phyloP scores from a whole-genome alignment of 2,888 invertebrate species.

The Coelinius sp. region DNA sequence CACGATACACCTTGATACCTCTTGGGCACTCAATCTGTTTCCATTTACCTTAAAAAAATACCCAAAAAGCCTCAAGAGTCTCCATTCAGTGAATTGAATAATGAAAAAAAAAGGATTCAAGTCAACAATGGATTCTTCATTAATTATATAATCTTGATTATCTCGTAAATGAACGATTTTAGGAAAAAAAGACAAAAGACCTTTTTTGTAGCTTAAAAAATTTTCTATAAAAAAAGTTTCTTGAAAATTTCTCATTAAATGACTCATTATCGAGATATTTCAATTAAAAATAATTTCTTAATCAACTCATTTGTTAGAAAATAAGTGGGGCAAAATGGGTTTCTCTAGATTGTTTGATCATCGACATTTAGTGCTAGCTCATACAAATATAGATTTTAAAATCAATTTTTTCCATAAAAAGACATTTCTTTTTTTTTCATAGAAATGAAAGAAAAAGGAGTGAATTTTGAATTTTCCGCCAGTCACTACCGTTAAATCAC shows the following conservation, averaged over 20 bases:
- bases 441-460: background rate
- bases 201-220: too few relatives aligned
- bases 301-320: too few relatives aligned
- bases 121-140: background rate
- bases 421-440: background rate
- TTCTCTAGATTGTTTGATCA: background rate
- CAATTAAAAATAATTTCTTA: too few relatives aligned
- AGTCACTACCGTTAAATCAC: conserved; percentile 43
- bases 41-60: conserved; percentile 42
- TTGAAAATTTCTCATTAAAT: too few relatives aligned
- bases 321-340: background rate
- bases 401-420: too few relatives aligned
- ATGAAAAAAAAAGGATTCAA: background rate
- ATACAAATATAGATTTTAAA: too few relatives aligned
- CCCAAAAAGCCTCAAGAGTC: conserved; percentile 33
- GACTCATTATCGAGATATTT: too few relatives aligned
- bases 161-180: background rate
- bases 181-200: too few relatives aligned
- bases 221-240: too few relatives aligned
- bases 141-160: background rate
- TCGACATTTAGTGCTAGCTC: background rate
- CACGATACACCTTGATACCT: conserved; percentile 47
- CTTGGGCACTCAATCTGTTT: conserved; percentile 50
- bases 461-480: conserved; percentile 33
- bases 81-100: background rate